Evolutionary conservation across 2,797 vertebrate genomes (phyloP), one percentile per base, ranked within the genome.

Genomic region (Phoxinus dragarum): DNA sequence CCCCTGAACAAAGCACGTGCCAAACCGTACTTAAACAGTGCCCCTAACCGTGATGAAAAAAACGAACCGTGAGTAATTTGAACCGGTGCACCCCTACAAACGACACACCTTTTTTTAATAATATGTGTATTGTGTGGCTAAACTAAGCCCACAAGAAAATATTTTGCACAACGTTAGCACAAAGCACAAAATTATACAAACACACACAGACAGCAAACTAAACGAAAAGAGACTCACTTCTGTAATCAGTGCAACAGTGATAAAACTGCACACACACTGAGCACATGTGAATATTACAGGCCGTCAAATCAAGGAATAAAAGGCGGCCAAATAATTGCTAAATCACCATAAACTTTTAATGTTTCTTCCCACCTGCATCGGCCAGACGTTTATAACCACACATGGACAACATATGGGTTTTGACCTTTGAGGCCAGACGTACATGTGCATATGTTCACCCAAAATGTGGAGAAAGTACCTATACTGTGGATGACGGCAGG

Each of bases 401-500:
- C 83, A 84, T 87, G 89, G 86, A 59, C 74, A 69, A 87, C 89
- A 86, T 76, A 84, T 88, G 82, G 76, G 77, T 82, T 66, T 68
- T 87, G 80, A 89, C 87, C 90, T 86, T 86, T 86, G 27, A 77
- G 19, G 77, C 68, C 61, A 69, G 16, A 44, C 44, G 12, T 59
- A 69, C 44, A 23, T 61, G 19, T 42, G 79, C 31, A 71, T 64
- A 69, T 81, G 54, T 69, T 83, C 47, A 68, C 9, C 66, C 40
- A 84, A 47, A 80, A 84, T 56, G 85, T 84, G 81, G 77, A 36
- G 52, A 78, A 76, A 72, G 88, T 84, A 89, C 81, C 89, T 72
- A 88, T 82, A 79, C 90, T 91, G 90, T 52, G 88, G 89, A 85
- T 77, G 83, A 91, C 86, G 84, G 87, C 75, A 91, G 87, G 90